Evolutionary conservation across 2,113 vertebrate genomes (phyloP).

Genomic region (Cyanoramphus novaezelandiae): DNA sequence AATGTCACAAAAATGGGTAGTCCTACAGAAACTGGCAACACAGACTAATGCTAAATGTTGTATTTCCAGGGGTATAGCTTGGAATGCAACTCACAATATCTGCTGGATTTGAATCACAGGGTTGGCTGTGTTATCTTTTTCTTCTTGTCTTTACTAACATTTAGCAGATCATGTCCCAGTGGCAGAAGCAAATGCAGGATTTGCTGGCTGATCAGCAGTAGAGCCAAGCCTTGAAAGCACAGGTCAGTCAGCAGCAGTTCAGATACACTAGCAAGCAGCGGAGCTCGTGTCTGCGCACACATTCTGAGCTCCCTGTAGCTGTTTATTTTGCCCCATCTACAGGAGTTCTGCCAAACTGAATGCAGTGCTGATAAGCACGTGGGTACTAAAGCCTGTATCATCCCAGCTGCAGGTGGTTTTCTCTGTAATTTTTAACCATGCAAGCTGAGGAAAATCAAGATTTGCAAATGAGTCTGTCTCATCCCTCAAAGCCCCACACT

Average conservation of each 20-base stretch:
- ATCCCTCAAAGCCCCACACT: background rate
- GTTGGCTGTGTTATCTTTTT: background rate
- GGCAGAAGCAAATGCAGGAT: background rate
- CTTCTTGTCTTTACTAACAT: background rate
- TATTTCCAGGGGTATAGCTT: background rate
- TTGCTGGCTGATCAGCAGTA: background rate
- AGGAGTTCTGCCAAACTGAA: background rate
- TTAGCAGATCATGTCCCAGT: background rate
- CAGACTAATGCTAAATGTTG: fast-evolving
- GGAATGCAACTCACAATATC: background rate
- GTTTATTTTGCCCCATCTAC: background rate
- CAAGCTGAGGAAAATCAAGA: background rate
- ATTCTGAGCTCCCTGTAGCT: fast-evolving
- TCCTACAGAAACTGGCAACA: background rate
- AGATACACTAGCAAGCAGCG: background rate
- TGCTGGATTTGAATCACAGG: background rate
- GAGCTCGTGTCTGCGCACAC: background rate
- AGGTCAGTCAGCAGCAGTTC: background rate
- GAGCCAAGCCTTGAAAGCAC: background rate
- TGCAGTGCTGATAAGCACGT: background rate
- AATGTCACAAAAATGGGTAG: background rate
- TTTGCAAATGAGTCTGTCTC: background rate
- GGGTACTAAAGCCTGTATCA: background rate
- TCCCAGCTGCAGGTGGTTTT: background rate
- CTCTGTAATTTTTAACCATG: background rate